Evolutionary conservation across 1,140 invertebrate species (phyloP).

Genomic region (Cyphomyrmex costatus): DNA sequence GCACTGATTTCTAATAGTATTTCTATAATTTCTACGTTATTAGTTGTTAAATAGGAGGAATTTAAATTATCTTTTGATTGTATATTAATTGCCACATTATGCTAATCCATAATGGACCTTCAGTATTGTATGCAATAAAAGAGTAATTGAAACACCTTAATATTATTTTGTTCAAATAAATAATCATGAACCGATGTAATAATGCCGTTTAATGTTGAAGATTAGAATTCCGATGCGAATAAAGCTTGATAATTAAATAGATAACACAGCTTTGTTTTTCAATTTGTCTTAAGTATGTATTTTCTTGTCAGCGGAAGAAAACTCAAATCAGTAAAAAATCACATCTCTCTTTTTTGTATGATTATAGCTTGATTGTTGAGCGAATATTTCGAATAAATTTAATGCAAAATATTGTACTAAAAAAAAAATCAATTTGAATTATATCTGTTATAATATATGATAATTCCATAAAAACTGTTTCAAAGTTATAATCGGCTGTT

Average conservation of each 20-base stretch:
- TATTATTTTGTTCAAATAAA: conserved; percentile 2
- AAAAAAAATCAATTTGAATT: not conserved
- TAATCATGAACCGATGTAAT: not conserved
- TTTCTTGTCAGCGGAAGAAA: not conserved
- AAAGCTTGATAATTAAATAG: conserved; percentile 14
- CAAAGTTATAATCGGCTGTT: not conserved
- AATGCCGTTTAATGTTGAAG: not conserved
- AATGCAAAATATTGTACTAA: not conserved
- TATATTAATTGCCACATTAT: not conserved
- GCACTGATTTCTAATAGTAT: too few species aligned
- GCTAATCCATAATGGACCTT: not conserved
- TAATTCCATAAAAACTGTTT: not conserved
- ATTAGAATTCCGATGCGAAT: conserved; percentile 15
- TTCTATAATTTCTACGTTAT: too few species aligned
- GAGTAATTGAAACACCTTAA: not conserved
- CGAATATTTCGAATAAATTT: not conserved
- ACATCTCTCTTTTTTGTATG: not conserved
- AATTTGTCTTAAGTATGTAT: not conserved
- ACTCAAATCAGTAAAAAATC: conserved; percentile 19
- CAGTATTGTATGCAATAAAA: not conserved
- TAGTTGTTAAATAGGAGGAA: too few species aligned
- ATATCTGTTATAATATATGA: not conserved
- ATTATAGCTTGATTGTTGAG: not conserved
- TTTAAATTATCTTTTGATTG: too few species aligned
- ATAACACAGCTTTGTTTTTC: conserved; percentile 28